Evolutionary conservation across 2,888 invertebrate species (phyloP).

Genomic region (Leptinotarsa tumamoca): DNA sequence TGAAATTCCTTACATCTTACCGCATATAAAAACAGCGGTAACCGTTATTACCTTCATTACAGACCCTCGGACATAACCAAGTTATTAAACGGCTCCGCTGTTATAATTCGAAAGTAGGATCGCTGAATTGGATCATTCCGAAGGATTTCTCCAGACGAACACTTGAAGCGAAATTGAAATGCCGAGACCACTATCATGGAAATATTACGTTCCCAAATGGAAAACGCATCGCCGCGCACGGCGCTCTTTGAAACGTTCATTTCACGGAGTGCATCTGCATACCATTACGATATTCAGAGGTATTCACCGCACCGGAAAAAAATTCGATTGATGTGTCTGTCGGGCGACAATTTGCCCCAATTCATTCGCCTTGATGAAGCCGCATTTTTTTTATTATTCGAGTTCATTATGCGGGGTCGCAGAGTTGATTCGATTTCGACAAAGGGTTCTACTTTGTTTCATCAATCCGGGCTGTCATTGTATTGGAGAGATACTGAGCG

Average conservation of each 20-base stretch:
- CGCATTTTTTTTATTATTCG: neutral
- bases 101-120: constrained; percentile 3
- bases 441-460: too few relatives aligned
- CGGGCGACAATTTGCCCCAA: neutral
- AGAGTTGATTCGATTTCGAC: neutral
- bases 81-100: neutral
- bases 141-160: constrained; percentile 10
- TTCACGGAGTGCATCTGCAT: constrained; percentile 58
- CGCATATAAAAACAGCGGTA: neutral
- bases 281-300: constrained; percentile 55
- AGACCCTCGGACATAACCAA: neutral
- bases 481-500: too few relatives aligned
- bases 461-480: too few relatives aligned
- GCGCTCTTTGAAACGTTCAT: constrained; percentile 51
- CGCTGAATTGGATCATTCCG: constrained; percentile 1
- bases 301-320: constrained; percentile 55
- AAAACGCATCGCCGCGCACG: constrained; percentile 37
- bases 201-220: constrained; percentile 41
- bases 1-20: neutral
- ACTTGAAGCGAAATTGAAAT: constrained; percentile 17
- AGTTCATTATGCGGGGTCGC: neutral
- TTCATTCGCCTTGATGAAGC: constrained; percentile 5
- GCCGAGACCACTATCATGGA: constrained; percentile 27
- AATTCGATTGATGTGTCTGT: constrained; percentile 50
- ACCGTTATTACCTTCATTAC: neutral